Conservation (phyloP, 2,797 vertebrate genomes). For the Taenioides sp. region DNA sequence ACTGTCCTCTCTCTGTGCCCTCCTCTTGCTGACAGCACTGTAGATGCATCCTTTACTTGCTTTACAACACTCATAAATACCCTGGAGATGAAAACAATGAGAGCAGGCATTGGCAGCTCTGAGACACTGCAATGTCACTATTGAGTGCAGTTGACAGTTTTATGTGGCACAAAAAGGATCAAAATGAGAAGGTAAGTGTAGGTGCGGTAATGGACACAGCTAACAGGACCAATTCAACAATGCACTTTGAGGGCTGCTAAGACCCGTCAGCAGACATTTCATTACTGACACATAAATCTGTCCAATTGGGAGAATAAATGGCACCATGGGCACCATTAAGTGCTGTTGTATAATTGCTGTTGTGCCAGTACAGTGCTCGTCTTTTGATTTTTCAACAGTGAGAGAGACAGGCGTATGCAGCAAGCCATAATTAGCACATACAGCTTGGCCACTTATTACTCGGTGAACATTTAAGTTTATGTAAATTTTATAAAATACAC, state of each 20-base stretch:
- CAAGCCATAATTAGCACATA: constrained; percentile 10
- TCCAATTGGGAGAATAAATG: constrained; percentile 52
- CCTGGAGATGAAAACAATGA: constrained; percentile 52
- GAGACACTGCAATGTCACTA: constrained; percentile 52
- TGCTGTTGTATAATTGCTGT: constrained; percentile 52
- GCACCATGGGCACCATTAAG: constrained; percentile 59
- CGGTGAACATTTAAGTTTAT: neutral
- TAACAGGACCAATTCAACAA: constrained; percentile 50
- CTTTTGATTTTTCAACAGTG: constrained; percentile 20
- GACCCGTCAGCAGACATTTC: constrained; percentile 62
- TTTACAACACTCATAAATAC: constrained; percentile 60
- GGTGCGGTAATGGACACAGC: constrained; percentile 54
- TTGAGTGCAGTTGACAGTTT: constrained; percentile 57
- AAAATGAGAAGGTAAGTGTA: constrained; percentile 51
- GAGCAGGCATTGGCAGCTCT: constrained; percentile 30
- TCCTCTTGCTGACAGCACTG: constrained; percentile 33
- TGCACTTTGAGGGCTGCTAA: constrained; percentile 42
- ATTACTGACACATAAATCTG: constrained; percentile 64
- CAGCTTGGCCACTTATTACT: neutral
- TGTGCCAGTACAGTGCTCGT: constrained; percentile 22
- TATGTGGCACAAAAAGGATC: constrained; percentile 50
- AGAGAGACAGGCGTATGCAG: constrained; percentile 8
- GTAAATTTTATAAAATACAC: neutral
- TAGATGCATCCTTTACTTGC: constrained; percentile 27
- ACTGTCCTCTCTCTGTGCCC: constrained; percentile 13